Evolutionary conservation across 2,797 vertebrate genomes (phyloP).

Genomic region (Chelmon rostratus): DNA sequence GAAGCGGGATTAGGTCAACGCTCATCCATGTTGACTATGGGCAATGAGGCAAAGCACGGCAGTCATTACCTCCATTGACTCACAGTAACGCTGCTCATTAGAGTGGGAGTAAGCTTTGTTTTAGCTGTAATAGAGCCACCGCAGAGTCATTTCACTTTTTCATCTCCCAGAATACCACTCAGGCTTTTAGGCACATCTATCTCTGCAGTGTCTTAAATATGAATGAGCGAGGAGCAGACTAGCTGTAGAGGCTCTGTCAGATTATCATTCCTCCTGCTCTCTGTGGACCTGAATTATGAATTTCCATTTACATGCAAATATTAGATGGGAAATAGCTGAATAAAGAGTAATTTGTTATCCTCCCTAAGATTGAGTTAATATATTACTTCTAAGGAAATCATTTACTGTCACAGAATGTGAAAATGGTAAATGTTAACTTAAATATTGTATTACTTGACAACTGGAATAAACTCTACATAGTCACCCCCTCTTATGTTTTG

Average conservation of each 20-base stretch:
- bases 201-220: conserved; percentile 75
- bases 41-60: conserved; percentile 32
- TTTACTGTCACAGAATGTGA: conserved; percentile 43
- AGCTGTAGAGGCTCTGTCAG: conserved; percentile 41
- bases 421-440: conserved; percentile 39
- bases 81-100: conserved; percentile 51
- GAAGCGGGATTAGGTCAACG: conserved; percentile 19
- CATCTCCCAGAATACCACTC: conserved; percentile 61
- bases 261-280: conserved; percentile 54
- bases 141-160: conserved; percentile 47
- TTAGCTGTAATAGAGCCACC: conserved; percentile 55
- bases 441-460: conserved; percentile 37
- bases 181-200: conserved; percentile 63
- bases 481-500: background rate
- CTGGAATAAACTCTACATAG: conserved; percentile 17
- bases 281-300: conserved; percentile 56
- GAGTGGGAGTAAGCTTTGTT: conserved; percentile 47
- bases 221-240: conserved; percentile 62
- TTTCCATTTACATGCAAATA: conserved; percentile 69
- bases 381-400: conserved; percentile 14
- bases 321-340: conserved; percentile 38
- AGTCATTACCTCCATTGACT: conserved; percentile 52
- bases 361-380: conserved; percentile 30
- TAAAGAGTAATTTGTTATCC: conserved; percentile 46
- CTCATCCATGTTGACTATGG: conserved; percentile 10